Conservation (phyloP, 2,888 invertebrate genomes). For the Anodontia alba region DNA sequence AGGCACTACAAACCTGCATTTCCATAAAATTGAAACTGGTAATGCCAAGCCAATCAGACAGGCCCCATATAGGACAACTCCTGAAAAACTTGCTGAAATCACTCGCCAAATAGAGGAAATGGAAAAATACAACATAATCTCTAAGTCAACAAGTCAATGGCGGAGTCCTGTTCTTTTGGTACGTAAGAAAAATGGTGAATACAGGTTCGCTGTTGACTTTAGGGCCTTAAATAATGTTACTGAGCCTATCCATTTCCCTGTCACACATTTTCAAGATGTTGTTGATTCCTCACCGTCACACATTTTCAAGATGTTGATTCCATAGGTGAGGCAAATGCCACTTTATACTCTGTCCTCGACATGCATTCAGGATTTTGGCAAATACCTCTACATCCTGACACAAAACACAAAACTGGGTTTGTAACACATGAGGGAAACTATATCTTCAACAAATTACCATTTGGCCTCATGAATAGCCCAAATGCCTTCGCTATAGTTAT, state of each 20-base stretch:
- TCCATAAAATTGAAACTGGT: conserved; percentile 56
- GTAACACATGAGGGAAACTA: conserved; percentile 49
- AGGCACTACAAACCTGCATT: conserved; percentile 50
- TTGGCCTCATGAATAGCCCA: conserved; percentile 56
- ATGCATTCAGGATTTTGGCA: conserved; percentile 57
- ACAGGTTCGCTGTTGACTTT: conserved; percentile 60
- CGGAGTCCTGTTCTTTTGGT: conserved; percentile 53
- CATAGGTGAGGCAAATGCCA: conserved; percentile 36
- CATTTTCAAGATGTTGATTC: too few relatives aligned
- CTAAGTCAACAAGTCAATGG: conserved; percentile 51
- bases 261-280: conserved; percentile 50
- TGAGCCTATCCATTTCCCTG: conserved; percentile 44
- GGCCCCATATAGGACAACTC: conserved; percentile 36
- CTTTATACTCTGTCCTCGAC: conserved; percentile 47
- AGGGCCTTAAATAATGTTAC: conserved; percentile 49
- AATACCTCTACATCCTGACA: conserved; percentile 41
- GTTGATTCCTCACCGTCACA: too few relatives aligned
- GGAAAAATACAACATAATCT: conserved; percentile 51
- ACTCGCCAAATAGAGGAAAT: conserved; percentile 50
- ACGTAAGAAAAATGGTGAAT: conserved; percentile 45
- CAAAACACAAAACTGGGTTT: conserved; percentile 57
- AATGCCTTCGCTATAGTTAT: conserved; percentile 51
- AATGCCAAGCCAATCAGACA: conserved; percentile 40
- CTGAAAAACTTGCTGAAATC: conserved; percentile 39
- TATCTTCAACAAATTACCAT: conserved; percentile 52